phyloP scores from a whole-genome alignment of 1,140 invertebrate species.

The Dinoponera quadriceps region DNA sequence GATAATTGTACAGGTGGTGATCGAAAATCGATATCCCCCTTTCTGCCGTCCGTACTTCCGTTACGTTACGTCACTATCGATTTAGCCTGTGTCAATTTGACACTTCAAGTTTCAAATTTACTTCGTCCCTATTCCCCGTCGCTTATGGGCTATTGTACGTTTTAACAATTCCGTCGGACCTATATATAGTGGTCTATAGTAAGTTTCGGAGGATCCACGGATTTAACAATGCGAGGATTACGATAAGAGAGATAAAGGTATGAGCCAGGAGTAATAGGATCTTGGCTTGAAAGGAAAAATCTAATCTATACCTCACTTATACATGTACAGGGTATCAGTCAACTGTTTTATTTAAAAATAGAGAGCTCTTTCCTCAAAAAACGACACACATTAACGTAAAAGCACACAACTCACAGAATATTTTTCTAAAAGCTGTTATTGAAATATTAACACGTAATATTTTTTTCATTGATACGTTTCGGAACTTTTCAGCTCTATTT shows the following conservation, averaged over 20 bases:
- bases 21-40: slow-evolving; percentile 46
- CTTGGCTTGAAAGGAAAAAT: slow-evolving; percentile 37
- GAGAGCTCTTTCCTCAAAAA: not conserved
- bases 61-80: slow-evolving; percentile 9
- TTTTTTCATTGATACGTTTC: no score
- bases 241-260: slow-evolving; percentile 53
- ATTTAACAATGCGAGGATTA: slow-evolving; percentile 53
- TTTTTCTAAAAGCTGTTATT: no score
- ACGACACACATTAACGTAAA: no score
- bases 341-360: not conserved
- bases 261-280: slow-evolving; percentile 38
- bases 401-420: no score
- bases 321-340: not conserved
- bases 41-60: slow-evolving; percentile 10
- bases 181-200: not conserved
- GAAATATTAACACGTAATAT: no score
- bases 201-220: slow-evolving; percentile 17
- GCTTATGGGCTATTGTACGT: slow-evolving; percentile 2
- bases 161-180: not conserved
- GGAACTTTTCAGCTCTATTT: no score
- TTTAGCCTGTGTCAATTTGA: slow-evolving; percentile 30
- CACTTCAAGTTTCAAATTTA: slow-evolving; percentile 25
- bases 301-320: slow-evolving; percentile 19
- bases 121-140: not conserved
- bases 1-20: slow-evolving; percentile 35